phyloP scores from a whole-genome alignment of 2,797 vertebrate genomes.

The Liasis olivaceus region DNA sequence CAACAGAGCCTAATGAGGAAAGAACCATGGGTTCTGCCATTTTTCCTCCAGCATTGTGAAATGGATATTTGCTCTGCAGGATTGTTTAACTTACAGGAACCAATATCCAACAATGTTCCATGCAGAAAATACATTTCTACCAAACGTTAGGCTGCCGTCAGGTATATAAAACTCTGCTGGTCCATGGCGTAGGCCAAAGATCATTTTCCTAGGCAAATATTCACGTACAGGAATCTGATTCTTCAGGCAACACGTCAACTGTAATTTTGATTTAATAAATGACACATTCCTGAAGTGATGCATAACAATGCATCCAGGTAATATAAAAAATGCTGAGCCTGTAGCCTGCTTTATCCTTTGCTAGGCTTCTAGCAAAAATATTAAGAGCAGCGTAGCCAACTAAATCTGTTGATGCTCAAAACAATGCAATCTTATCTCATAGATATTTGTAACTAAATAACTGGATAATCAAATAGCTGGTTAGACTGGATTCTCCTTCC shows the following conservation, averaged over 20 bases:
- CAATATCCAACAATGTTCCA: neutral
- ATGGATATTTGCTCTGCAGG: neutral
- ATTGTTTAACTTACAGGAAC: neutral
- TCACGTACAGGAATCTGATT: neutral
- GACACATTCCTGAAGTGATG: neutral
- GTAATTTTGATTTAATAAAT: neutral
- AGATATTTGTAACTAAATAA: no score
- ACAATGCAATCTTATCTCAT: neutral
- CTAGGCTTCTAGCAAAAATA: neutral
- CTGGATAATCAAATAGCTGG: no score
- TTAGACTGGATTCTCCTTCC: neutral
- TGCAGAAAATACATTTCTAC: conserved; percentile 6
- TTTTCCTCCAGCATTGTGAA: neutral
- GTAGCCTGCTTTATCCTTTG: neutral
- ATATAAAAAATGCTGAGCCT: neutral
- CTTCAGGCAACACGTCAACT: neutral
- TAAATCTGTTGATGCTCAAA: neutral
- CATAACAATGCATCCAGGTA: neutral
- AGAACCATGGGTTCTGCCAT: neutral
- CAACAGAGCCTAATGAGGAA: neutral
- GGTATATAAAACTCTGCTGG: neutral
- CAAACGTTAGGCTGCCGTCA: neutral
- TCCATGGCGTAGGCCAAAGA: neutral
- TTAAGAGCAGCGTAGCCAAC: neutral
- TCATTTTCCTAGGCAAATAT: neutral